Conservation (phyloP, 2,113 vertebrate genomes). For the Saccopteryx bilineata region DNA sequence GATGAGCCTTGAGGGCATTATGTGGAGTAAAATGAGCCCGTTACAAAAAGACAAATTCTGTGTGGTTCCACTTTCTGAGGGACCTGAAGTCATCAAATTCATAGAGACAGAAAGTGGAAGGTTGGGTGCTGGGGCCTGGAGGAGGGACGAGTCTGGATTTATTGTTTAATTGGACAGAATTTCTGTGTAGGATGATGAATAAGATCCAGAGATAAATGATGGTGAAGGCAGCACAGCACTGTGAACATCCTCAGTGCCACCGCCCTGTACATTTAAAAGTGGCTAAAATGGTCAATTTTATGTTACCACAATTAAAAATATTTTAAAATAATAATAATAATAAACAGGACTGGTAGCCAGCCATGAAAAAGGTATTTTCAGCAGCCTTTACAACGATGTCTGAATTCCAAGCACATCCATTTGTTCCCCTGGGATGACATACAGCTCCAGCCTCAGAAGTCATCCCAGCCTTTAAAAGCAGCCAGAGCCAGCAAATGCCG, state of each 20-base stretch:
- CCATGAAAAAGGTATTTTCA: not conserved
- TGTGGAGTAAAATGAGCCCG: not conserved
- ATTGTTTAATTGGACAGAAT: not conserved
- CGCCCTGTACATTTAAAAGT: not conserved
- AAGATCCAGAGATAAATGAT: not conserved
- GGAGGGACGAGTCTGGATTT: not conserved
- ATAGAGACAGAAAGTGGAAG: not conserved
- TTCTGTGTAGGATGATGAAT: not conserved
- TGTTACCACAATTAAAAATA: not conserved
- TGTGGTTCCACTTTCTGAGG: accelerated
- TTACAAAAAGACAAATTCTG: not conserved
- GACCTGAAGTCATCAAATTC: not conserved
- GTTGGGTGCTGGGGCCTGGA: not conserved
- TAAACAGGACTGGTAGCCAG: not conserved
- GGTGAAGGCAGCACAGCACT: not conserved
- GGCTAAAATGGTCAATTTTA: not conserved
- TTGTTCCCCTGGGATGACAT: not conserved
- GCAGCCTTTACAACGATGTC: not conserved
- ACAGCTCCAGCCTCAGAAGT: not conserved
- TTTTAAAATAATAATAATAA: not conserved
- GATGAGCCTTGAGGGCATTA: not conserved
- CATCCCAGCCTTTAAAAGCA: not conserved
- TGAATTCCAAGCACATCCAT: not conserved
- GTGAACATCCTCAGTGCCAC: not conserved
- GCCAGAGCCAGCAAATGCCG: not conserved